Evolutionary conservation across 2,797 vertebrate genomes (phyloP).

Genomic region (Threskiornis aethiopicus): DNA sequence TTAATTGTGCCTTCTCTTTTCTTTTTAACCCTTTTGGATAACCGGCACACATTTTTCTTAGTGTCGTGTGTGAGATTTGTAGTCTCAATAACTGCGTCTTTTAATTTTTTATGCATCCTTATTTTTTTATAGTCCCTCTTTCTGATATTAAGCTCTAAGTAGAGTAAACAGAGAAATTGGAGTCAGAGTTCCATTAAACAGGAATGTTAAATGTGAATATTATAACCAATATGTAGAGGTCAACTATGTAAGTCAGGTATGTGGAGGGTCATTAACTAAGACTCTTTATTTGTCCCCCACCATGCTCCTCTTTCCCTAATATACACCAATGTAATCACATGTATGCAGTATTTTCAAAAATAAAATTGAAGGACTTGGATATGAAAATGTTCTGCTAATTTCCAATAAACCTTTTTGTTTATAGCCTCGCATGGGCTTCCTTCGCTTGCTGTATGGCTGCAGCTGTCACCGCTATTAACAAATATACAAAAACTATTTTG

Average conservation of each 20-base stretch:
- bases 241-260: not conserved
- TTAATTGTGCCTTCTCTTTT: not conserved
- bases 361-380: not conserved
- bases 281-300: not conserved
- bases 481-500: conserved; percentile 88
- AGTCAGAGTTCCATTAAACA: not conserved
- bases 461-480: conserved; percentile 88
- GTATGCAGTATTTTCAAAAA: not conserved
- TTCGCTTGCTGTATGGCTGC: conserved; percentile 93
- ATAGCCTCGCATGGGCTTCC: conserved; percentile 90
- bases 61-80: not conserved
- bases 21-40: not conserved
- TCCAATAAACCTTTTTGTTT: conserved; percentile 9
- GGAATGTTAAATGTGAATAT: not conserved
- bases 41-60: not conserved
- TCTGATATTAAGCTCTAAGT: not conserved
- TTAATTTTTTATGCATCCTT: not conserved
- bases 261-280: not conserved
- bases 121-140: not conserved
- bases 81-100: not conserved
- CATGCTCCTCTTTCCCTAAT: not conserved
- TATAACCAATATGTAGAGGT: not conserved
- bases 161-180: not conserved
- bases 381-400: not conserved
- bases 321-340: not conserved